Conservation (phyloP, 1,140 invertebrate species). For the Spodoptera frugiperda region DNA sequence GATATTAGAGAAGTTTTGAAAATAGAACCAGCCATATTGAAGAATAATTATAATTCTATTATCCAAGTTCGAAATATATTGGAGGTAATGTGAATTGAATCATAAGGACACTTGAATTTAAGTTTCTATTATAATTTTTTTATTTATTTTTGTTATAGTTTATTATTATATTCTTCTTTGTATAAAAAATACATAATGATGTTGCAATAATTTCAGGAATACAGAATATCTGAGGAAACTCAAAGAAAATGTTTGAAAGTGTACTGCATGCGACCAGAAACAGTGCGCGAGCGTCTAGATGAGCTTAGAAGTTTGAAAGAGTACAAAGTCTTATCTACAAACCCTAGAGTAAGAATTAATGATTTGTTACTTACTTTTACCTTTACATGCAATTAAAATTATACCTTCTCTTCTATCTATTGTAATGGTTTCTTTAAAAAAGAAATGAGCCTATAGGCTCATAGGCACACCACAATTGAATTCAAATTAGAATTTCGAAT, state of each 20-base stretch:
- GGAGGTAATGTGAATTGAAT: constrained; percentile 61
- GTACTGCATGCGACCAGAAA: constrained; percentile 84
- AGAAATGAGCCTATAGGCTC: no score
- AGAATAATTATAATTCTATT: constrained; percentile 83
- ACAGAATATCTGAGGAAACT: constrained; percentile 83
- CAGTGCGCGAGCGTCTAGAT: constrained; percentile 83
- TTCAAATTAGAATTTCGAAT: no score
- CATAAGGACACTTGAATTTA: no score
- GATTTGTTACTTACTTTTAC: no score
- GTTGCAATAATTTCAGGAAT: constrained; percentile 65
- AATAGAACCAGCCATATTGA: constrained; percentile 86
- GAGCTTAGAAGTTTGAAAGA: constrained; percentile 85
- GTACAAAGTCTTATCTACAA: constrained; percentile 83
- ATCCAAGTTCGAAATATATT: constrained; percentile 83
- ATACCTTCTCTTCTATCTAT: no score
- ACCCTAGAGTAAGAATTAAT: constrained; percentile 81
- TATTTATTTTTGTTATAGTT: no score
- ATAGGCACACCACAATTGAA: no score
- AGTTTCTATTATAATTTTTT: no score
- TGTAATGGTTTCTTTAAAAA: no score
- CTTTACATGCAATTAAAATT: no score
- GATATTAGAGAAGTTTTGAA: constrained; percentile 83
- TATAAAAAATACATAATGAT: no score
- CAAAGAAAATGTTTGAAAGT: constrained; percentile 84
- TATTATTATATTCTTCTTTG: no score